phyloP scores from a whole-genome alignment of 1,140 invertebrate species.

The Diorhabda carinulata region DNA sequence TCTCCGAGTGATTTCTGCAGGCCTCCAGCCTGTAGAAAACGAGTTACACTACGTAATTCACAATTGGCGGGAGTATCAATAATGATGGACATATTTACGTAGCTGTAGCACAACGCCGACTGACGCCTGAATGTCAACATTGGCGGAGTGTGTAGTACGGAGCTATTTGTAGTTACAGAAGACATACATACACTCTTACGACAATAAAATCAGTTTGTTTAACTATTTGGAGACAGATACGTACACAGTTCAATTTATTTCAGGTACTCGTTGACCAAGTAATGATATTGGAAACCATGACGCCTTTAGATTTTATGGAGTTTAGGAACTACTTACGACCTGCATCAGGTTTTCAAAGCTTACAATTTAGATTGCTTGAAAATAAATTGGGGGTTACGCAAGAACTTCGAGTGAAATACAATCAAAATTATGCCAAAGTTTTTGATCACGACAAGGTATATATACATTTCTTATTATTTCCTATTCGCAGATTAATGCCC shows the following conservation, averaged over 20 bases:
- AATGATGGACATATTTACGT: no score
- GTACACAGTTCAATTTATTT: conserved; percentile 13
- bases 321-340: conserved; percentile 88
- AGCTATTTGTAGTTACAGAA: no score
- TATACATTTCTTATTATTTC: not conserved
- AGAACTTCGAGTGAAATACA: conserved; percentile 87
- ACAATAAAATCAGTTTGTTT: no score
- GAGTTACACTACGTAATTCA: no score
- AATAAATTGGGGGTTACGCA: conserved; percentile 93
- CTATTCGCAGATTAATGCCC: not conserved
- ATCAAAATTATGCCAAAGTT: conserved; percentile 84
- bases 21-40: no score
- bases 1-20: no score
- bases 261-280: conserved; percentile 95
- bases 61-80: no score
- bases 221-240: no score
- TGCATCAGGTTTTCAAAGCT: conserved; percentile 95
- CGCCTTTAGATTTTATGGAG: conserved; percentile 94
- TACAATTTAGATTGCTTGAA: conserved; percentile 94
- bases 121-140: no score
- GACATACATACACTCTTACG: no score
- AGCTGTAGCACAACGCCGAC: no score
- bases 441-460: conserved; percentile 67
- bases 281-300: conserved; percentile 97
- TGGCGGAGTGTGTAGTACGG: no score